Conservation (phyloP, 2,888 invertebrate species). For the Agrilus biguttatus region DNA sequence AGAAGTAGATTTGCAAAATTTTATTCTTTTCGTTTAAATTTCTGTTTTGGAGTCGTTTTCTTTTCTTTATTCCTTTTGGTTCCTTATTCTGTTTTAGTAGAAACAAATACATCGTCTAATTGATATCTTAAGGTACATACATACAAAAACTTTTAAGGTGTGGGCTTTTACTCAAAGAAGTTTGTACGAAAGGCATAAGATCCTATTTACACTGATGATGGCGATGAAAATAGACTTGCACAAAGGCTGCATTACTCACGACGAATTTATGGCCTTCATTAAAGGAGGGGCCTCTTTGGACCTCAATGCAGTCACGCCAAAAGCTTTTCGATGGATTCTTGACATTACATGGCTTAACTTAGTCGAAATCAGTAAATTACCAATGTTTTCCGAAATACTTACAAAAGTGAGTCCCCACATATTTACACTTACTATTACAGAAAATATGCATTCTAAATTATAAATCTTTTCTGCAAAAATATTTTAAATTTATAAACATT, state of each 20-base stretch:
- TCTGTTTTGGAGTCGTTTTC: too few relatives aligned
- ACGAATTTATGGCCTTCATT: slow-evolving; percentile 89
- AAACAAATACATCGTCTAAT: background rate
- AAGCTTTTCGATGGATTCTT: slow-evolving; percentile 88
- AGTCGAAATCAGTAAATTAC: slow-evolving; percentile 79
- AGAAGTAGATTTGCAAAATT: too few relatives aligned
- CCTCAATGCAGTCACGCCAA: slow-evolving; percentile 80
- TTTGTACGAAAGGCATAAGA: slow-evolving; percentile 85
- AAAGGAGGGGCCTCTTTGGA: slow-evolving; percentile 93
- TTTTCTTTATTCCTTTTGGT: background rate
- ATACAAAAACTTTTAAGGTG: slow-evolving; percentile 35
- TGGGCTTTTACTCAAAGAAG: slow-evolving; percentile 87
- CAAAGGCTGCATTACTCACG: slow-evolving; percentile 63
- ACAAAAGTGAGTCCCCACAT: slow-evolving; percentile 41
- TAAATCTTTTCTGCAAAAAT: background rate
- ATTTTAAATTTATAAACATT: background rate
- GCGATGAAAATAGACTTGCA: slow-evolving; percentile 92
- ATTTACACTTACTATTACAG: too few relatives aligned
- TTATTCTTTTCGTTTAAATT: too few relatives aligned
- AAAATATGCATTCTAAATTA: background rate
- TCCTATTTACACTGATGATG: slow-evolving; percentile 83
- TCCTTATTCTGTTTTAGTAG: background rate
- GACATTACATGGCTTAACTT: slow-evolving; percentile 94
- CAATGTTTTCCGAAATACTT: slow-evolving; percentile 65
- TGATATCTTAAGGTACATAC: too few relatives aligned